A percentile compares a stretch with the other conserved stretches of the same genome.
Evolutionary conservation across 1,140 invertebrate genomes (phyloP).

Genomic region (Holotrichia oblita): DNA sequence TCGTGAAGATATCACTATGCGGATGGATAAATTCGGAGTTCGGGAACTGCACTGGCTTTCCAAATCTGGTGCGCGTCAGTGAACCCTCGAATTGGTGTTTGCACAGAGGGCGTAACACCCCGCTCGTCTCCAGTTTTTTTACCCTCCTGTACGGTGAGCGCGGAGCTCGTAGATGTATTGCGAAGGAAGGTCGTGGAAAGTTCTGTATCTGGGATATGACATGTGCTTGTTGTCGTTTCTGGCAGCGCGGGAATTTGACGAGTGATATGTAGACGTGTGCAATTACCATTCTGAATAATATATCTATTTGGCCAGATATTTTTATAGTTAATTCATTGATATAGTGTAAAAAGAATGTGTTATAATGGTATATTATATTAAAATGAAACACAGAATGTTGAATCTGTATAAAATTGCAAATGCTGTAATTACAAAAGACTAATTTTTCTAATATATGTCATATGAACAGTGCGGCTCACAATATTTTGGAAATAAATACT

Average conservation of each 20-base stretch:
- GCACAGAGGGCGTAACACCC: conserved; percentile 39
- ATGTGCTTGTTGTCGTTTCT: conserved; percentile 23
- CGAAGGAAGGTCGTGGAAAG: neutral
- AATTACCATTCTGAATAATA: neutral
- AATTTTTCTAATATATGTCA: too few species aligned
- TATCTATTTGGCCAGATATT: neutral
- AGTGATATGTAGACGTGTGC: conserved; percentile 9
- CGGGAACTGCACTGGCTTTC: conserved; percentile 42
- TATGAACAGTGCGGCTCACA: too few species aligned
- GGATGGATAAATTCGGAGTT: neutral
- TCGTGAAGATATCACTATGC: neutral
- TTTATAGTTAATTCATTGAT: too few species aligned
- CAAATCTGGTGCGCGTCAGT: conserved; percentile 42
- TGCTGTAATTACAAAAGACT: too few species aligned
- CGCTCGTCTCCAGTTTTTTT: conserved; percentile 27
- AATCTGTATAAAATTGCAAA: too few species aligned
- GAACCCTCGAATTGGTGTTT: conserved; percentile 28
- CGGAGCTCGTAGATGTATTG: neutral
- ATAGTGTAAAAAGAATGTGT: too few species aligned
- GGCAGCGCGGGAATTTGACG: neutral
- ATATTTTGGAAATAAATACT: too few species aligned
- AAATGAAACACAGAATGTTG: too few species aligned
- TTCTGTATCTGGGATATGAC: conserved; percentile 40
- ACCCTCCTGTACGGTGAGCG: conserved; percentile 30
- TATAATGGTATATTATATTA: too few species aligned